Conservation (phyloP, 2,888 invertebrate genomes). For the Xestia xanthographa region DNA sequence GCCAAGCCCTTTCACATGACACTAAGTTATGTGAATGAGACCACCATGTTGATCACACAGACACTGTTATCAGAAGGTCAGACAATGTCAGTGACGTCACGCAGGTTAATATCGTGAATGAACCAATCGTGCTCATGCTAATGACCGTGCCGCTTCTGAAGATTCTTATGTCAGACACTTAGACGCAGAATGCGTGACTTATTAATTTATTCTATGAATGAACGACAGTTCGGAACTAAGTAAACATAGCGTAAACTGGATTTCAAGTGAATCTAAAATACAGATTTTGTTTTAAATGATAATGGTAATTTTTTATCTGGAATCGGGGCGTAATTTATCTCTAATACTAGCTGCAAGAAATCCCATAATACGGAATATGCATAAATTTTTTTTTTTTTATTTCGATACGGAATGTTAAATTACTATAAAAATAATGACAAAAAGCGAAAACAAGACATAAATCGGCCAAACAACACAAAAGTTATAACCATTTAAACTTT, state of each 20-base stretch:
- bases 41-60: not conserved
- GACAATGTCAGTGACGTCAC: conserved; percentile 34
- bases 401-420: too few relatives aligned
- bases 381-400: too few relatives aligned
- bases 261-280: not conserved
- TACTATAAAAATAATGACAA: too few relatives aligned
- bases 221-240: not conserved
- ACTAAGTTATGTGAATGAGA: not conserved
- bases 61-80: conserved; percentile 13
- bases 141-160: conserved; percentile 18
- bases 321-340: not conserved
- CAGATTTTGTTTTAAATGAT: not conserved
- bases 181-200: conserved; percentile 43
- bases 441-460: too few relatives aligned
- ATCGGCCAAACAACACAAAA: too few relatives aligned
- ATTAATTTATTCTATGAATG: conserved; percentile 32
- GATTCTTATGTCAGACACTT: conserved; percentile 26
- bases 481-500: too few relatives aligned
- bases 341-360: not conserved
- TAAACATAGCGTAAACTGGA: not conserved
- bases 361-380: too few relatives aligned
- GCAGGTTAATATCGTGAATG: conserved; percentile 26
- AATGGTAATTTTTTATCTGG: too few relatives aligned
- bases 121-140: conserved; percentile 38
- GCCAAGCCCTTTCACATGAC: not conserved